A percentile compares a stretch with the other conserved stretches of the same genome.
phyloP scores from a whole-genome alignment of 2,888 invertebrate species.

The Altica lythri region DNA sequence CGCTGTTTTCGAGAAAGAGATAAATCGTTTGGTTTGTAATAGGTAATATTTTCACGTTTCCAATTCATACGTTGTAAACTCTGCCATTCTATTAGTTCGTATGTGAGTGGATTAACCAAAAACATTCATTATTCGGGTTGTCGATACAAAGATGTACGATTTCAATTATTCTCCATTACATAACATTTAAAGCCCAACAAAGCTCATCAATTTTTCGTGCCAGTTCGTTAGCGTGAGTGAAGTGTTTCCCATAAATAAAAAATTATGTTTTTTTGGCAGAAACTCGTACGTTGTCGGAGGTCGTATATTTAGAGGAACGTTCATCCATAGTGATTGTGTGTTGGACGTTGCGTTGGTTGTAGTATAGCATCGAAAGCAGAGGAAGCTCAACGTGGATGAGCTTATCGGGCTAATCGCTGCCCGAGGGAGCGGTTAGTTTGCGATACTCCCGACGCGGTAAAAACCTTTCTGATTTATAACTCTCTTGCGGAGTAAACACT shows the following conservation, averaged over 20 bases:
- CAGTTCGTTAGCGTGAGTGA: constrained; percentile 16
- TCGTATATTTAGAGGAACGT: constrained; percentile 36
- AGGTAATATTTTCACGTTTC: too few relatives aligned
- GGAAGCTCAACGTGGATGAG: constrained; percentile 42
- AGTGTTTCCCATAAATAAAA: constrained; percentile 17
- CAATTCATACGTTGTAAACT: too few relatives aligned
- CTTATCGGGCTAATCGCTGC: constrained; percentile 51
- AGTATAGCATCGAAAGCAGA: constrained; percentile 23
- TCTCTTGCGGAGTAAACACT: constrained; percentile 48
- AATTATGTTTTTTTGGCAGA: constrained; percentile 16
- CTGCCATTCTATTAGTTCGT: too few relatives aligned
- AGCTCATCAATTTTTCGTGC: constrained; percentile 18
- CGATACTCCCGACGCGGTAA: constrained; percentile 46
- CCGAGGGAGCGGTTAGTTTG: constrained; percentile 51
- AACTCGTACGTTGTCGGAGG: constrained; percentile 23
- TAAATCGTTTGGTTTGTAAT: too few relatives aligned
- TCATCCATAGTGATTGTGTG: constrained; percentile 36
- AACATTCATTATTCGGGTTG: too few relatives aligned
- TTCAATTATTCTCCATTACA: constrained; percentile 20
- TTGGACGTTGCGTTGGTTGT: background rate
- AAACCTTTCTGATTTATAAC: constrained; percentile 49
- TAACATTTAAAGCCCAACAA: constrained; percentile 16
- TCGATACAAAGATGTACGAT: constrained; percentile 15
- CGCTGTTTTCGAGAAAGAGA: too few relatives aligned
- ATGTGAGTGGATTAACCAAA: too few relatives aligned